These are phyloP conservation scores for Cephalopholis sonnerati DNA, from an alignment of 2,113 vertebrate genomes.

Conservation along the genomic window DNA sequence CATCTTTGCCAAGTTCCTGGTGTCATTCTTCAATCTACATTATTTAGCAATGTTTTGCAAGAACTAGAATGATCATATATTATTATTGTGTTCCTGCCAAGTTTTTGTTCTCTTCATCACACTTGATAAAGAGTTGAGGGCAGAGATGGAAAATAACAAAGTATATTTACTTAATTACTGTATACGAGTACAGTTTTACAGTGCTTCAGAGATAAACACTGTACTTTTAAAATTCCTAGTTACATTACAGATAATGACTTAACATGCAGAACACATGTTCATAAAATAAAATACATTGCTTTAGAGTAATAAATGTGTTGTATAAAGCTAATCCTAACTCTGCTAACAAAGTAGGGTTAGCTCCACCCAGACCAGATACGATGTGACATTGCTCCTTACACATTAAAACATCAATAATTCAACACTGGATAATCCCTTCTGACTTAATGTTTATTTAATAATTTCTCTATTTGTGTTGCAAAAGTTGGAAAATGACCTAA, in stretches of 20 bases:
- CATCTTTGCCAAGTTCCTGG: slow-evolving; percentile 46
- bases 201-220: not conserved
- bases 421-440: not conserved
- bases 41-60: slow-evolving; percentile 46
- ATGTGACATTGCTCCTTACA: not conserved
- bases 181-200: not conserved
- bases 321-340: no score
- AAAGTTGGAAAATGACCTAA: no score
- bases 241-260: not conserved
- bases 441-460: not conserved
- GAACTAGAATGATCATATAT: slow-evolving; percentile 1
- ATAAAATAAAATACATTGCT: not conserved
- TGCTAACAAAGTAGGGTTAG: no score
- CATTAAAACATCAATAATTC: not conserved
- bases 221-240: not conserved
- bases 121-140: not conserved
- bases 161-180: not conserved
- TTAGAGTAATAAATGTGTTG: not conserved
- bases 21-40: slow-evolving; percentile 29
- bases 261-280: not conserved
- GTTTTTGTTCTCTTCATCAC: slow-evolving; percentile 26
- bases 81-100: slow-evolving; percentile 28
- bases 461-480: no score
- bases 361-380: not conserved
- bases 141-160: not conserved